Evolutionary conservation across 2,888 invertebrate species (phyloP).

Genomic region (Apamea monoglypha): DNA sequence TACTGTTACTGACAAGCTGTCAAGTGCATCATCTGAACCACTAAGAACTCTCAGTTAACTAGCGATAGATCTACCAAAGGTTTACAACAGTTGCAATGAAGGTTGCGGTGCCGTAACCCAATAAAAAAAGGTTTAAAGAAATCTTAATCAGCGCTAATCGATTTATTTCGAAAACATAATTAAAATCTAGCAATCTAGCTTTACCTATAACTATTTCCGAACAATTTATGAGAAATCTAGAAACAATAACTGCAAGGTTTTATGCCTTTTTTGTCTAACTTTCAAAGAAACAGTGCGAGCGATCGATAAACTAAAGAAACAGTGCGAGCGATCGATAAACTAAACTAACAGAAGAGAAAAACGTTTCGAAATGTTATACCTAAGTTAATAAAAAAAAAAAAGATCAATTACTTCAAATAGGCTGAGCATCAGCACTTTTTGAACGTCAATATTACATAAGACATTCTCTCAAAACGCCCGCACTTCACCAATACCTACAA

Average conservation of each 20-base stretch:
- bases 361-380: neutral
- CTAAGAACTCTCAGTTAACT: slow-evolving; percentile 1
- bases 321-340: neutral
- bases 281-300: slow-evolving; percentile 17
- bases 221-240: slow-evolving; percentile 17
- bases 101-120: neutral
- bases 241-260: slow-evolving; percentile 32
- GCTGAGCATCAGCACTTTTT: no score
- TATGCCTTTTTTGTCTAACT: slow-evolving; percentile 18
- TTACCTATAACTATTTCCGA: slow-evolving; percentile 4
- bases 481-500: neutral
- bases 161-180: slow-evolving; percentile 37
- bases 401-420: neutral
- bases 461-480: neutral
- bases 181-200: slow-evolving; percentile 30
- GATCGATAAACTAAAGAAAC: slow-evolving; percentile 18
- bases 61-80: neutral
- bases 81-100: neutral
- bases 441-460: neutral
- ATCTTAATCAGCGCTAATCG: slow-evolving; percentile 48
- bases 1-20: slow-evolving; percentile 36
- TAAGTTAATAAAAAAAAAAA: neutral
- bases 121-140: slow-evolving; percentile 7
- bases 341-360: neutral
- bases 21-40: slow-evolving; percentile 16